These are phyloP conservation scores for Lasius platythorax DNA, from an alignment of 2,888 invertebrate species.

Conservation along the genomic window DNA sequence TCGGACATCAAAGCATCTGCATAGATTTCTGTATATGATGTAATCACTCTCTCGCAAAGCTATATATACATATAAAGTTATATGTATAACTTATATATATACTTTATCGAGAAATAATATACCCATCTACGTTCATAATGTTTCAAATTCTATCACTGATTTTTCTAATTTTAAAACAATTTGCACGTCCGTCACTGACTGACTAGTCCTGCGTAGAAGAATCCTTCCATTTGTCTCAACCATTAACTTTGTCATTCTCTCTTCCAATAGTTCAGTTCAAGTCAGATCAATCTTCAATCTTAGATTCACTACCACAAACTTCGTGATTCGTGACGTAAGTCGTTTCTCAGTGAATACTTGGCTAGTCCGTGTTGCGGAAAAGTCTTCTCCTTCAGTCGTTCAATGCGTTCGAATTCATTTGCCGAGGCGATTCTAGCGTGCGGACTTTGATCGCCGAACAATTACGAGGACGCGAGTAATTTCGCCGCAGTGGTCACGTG, in stretches of 20 bases:
- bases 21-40: not conserved
- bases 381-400: not conserved
- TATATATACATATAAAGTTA: not conserved
- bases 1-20: not conserved
- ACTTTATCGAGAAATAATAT: not conserved
- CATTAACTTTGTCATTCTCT: not conserved
- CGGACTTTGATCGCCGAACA: conserved; percentile 27
- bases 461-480: conserved; percentile 93
- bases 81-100: not conserved
- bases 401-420: not conserved
- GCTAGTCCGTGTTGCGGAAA: not conserved
- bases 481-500: conserved; percentile 95
- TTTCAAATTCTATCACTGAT: not conserved
- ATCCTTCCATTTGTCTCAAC: not conserved
- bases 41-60: not conserved
- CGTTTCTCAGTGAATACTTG: not conserved
- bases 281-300: not conserved
- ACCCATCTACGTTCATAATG: not conserved
- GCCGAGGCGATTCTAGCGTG: not conserved
- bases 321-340: not conserved
- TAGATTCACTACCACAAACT: not conserved
- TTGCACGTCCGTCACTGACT: conserved; percentile 26
- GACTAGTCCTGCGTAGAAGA: conserved; percentile 45
- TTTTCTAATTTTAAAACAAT: conserved; percentile 11
- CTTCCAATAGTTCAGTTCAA: not conserved